A percentile compares a stretch with the other conserved stretches of the same genome.
Conservation (phyloP, 2,888 invertebrate species). For the Atethmia centrago region DNA sequence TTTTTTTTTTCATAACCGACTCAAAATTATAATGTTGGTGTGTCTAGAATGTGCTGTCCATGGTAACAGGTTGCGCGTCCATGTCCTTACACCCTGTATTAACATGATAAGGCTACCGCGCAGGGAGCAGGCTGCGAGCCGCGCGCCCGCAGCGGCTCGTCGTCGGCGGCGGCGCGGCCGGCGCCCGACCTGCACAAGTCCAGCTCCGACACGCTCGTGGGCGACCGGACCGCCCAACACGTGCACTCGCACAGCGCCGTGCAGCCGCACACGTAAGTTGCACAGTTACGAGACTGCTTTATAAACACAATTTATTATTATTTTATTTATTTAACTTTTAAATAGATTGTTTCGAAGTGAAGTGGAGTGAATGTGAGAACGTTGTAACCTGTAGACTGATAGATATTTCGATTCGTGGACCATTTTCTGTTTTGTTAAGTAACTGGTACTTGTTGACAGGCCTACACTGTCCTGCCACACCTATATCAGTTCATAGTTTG, state of each 20-base stretch:
- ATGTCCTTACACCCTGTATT: neutral
- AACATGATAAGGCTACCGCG: neutral
- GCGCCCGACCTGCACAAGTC: slow-evolving; percentile 81
- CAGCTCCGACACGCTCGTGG: slow-evolving; percentile 84
- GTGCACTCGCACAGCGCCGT: slow-evolving; percentile 70
- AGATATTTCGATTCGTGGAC: neutral
- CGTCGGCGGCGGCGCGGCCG: slow-evolving; percentile 65
- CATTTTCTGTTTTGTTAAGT: neutral
- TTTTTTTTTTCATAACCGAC: neutral
- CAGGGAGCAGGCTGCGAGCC: slow-evolving; percentile 73
- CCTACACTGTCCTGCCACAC: neutral
- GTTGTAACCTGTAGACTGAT: neutral
- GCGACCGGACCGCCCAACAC: slow-evolving; percentile 66
- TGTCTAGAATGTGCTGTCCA: neutral
- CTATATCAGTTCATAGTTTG: neutral
- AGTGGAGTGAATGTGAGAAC: neutral
- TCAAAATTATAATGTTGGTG: too few relatives aligned
- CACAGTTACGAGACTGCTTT: neutral
- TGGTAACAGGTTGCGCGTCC: neutral
- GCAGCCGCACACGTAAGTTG: slow-evolving; percentile 63
- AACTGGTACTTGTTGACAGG: neutral
- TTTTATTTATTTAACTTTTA: too few relatives aligned
- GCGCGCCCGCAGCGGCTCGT: slow-evolving; percentile 77
- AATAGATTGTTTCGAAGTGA: too few relatives aligned
- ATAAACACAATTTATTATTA: neutral